These are phyloP conservation scores for Denticeps clupeoides DNA, from an alignment of 2,797 vertebrate genomes.

Conservation along the genomic window DNA sequence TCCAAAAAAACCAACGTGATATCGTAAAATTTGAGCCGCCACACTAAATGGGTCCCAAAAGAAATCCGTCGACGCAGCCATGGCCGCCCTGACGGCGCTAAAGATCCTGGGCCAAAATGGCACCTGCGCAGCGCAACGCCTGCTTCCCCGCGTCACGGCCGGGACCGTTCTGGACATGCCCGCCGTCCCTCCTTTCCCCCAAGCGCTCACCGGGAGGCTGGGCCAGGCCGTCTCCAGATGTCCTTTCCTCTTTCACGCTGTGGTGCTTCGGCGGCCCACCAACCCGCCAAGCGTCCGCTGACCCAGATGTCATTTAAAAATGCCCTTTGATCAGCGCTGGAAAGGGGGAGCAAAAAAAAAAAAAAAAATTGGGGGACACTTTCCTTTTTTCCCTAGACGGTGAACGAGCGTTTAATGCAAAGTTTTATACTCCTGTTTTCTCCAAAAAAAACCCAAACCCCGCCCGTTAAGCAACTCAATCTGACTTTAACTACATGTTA, in stretches of 20 bases:
- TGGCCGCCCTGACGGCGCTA: too few species aligned
- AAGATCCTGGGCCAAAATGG: too few species aligned
- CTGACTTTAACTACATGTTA: too few species aligned
- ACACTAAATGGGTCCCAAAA: too few species aligned
- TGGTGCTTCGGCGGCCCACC: conserved; percentile 29
- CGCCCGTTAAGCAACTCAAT: too few species aligned
- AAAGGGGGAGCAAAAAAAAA: background rate
- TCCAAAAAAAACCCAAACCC: too few species aligned
- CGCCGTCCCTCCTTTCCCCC: conserved; percentile 8
- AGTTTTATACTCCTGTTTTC: too few species aligned
- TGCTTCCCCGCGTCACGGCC: background rate
- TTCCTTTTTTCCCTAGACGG: background rate
- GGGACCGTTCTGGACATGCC: background rate
- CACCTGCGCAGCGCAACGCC: background rate
- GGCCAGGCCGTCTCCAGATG: conserved; percentile 30
- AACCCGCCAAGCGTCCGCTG: conserved; percentile 31
- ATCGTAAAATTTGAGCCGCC: too few species aligned
- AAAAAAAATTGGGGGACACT: background rate
- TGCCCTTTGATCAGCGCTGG: conserved; percentile 25
- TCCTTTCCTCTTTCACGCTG: conserved; percentile 33
- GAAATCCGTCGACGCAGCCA: too few species aligned
- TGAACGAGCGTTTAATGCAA: too few species aligned
- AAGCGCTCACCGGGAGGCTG: conserved; percentile 26
- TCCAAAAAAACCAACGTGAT: too few species aligned
- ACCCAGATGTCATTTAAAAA: conserved; percentile 34